phyloP scores from a whole-genome alignment of 2,113 vertebrate species.

The Oncorhynchus gorbuscha region DNA sequence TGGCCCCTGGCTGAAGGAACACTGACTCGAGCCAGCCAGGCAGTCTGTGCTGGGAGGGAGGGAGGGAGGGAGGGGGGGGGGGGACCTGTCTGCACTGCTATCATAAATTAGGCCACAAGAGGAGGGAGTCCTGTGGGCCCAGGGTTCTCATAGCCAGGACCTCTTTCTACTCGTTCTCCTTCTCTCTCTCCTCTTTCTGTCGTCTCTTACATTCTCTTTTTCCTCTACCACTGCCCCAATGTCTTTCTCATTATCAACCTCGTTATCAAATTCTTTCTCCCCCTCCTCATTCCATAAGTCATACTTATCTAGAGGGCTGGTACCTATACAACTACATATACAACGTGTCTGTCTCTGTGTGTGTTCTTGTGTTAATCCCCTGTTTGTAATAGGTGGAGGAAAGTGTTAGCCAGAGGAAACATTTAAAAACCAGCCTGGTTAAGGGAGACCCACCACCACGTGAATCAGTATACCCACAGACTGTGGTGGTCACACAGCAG shows the following conservation, averaged over 20 bases:
- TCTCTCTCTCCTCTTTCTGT: background rate
- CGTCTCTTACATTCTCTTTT: background rate
- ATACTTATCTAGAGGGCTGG: background rate
- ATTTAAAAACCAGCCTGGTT: slow-evolving; percentile 21
- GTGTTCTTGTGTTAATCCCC: background rate
- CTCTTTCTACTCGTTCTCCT: background rate
- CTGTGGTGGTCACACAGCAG: slow-evolving; percentile 46
- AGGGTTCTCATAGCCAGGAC: background rate
- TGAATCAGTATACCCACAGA: slow-evolving; percentile 48
- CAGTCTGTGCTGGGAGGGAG: background rate
- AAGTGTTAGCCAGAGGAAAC: background rate
- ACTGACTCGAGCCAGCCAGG: slow-evolving; percentile 16
- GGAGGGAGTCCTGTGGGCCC: background rate
- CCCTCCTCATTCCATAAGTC: background rate
- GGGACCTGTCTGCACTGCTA: background rate
- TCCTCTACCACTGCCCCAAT: background rate
- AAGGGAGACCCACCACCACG: slow-evolving; percentile 19
- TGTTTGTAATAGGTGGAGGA: background rate
- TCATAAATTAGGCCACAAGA: slow-evolving; percentile 33
- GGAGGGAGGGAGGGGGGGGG: background rate
- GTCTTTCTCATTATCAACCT: background rate
- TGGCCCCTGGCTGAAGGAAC: slow-evolving; percentile 28
- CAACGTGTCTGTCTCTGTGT: background rate
- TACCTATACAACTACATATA: background rate
- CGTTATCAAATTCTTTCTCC: background rate